Base-by-base conservation (phyloP, 2,888 invertebrate species). In the Empis livida region DNA sequence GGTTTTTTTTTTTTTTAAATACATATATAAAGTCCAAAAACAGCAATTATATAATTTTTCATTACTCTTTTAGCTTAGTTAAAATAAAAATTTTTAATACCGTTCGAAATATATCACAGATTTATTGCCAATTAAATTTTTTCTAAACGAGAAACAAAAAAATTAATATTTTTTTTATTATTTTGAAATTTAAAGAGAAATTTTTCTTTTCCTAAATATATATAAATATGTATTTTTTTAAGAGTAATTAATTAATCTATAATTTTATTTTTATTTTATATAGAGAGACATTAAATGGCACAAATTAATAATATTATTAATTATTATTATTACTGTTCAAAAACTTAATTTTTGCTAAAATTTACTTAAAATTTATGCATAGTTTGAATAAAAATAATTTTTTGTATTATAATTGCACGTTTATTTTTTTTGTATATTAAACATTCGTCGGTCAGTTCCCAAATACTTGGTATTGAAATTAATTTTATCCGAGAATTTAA, bases 81-180 rank as follows among this genome's bases (percentile, higher is more conserved):
- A 5, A 37, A 11, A 37, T 8, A 37, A 14, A 37, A 32, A 31
- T 39, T 47, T 39, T 47, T 43, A 43, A 40, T 42, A 42, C 42
- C 44, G 35, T 47, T 27, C 41, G 20, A 44, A 44, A 44, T 47
- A 44, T 47, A 47, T 47, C 47, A 47, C 47, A 47, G 47, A 47
- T 47, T 47, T 47, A 44, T 47, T 47, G 44, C 47, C 47, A 47
- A 47, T 47, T 44, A 17, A n/a, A 17, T 39, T 17, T 39, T 39
- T 39, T 17, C 44, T 27, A 27, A 27, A 20, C 20, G 20, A 20
- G 4, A 20, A 27, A 27, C 23, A 27, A 27, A 27, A 27, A 39
- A 47, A 47, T 44, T 23, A 40, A 35, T 23, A 16, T 41, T 17
- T 44, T 43, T 9, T 45, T 42, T 39, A 5, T 44, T 17, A 23